Evolutionary conservation across 1,140 invertebrate species (phyloP).

Genomic region (Megalonaias nervosa): DNA sequence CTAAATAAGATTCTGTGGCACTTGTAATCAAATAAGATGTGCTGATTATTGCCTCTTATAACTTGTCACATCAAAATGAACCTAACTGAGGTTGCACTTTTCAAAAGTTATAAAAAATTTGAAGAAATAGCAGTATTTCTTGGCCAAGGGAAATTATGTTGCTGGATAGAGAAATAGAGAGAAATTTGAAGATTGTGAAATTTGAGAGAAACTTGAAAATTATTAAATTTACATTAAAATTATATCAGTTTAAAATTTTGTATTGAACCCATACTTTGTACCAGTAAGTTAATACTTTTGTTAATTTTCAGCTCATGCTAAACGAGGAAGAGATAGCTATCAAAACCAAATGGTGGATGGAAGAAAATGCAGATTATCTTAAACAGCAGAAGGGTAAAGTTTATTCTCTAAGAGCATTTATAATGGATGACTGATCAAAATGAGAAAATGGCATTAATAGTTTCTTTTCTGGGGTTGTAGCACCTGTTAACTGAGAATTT

Average conservation of each 20-base stretch:
- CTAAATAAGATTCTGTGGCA: too few relatives aligned
- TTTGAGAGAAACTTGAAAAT: too few relatives aligned
- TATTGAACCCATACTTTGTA: too few relatives aligned
- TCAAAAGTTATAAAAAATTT: too few relatives aligned
- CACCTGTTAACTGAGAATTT: too few relatives aligned
- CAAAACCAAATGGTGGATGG: constrained; percentile 89
- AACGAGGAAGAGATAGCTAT: constrained; percentile 83
- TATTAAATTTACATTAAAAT: too few relatives aligned
- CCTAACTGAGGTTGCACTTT: too few relatives aligned
- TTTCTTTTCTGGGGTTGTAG: background rate
- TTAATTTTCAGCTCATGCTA: constrained; percentile 81
- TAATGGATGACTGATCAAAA: background rate
- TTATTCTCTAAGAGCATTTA: background rate
- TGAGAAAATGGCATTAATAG: background rate
- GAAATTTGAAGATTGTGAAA: background rate
- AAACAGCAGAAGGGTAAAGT: constrained; percentile 83
- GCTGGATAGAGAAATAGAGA: background rate
- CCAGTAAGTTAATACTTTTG: background rate
- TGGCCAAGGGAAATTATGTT: constrained; percentile 3
- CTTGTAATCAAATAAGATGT: too few relatives aligned
- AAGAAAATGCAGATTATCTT: constrained; percentile 87
- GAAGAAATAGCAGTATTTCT: too few relatives aligned
- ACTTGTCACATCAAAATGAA: too few relatives aligned
- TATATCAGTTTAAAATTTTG: too few relatives aligned
- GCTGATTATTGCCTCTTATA: too few relatives aligned